These are phyloP conservation scores for Acipenser transmontanus DNA, from an alignment of 2,797 vertebrate genomes.

Conservation along the genomic window DNA sequence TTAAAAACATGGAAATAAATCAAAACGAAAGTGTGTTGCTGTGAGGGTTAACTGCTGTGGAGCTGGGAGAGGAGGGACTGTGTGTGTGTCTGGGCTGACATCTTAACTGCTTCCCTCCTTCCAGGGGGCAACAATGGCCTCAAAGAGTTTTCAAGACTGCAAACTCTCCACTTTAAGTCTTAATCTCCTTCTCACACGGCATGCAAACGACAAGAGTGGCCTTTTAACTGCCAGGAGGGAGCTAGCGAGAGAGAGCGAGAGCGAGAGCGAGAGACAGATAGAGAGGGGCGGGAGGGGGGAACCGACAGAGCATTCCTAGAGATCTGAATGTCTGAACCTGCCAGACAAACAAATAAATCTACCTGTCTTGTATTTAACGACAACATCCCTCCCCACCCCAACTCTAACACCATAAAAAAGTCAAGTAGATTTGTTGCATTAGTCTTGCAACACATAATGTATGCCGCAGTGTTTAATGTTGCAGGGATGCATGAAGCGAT, in stretches of 20 bases:
- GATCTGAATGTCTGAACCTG: neutral
- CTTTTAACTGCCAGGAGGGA: slow-evolving; percentile 9
- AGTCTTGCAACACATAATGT: too few relatives aligned
- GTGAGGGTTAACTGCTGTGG: too few relatives aligned
- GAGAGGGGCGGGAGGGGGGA: neutral
- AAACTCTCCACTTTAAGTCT: neutral
- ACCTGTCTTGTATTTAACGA: neutral
- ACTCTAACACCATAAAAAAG: too few relatives aligned
- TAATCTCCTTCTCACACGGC: slow-evolving; percentile 9
- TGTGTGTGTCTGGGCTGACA: neutral
- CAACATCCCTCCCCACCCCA: too few relatives aligned
- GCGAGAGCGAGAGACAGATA: too few relatives aligned
- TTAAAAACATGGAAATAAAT: too few relatives aligned
- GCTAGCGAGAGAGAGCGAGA: neutral
- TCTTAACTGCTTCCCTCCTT: slow-evolving; percentile 16
- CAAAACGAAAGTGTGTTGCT: too few relatives aligned
- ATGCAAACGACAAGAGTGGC: slow-evolving; percentile 9
- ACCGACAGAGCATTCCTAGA: neutral
- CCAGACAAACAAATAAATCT: neutral
- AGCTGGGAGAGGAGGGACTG: too few relatives aligned
- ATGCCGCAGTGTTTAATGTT: too few relatives aligned
- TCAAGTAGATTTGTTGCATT: too few relatives aligned
- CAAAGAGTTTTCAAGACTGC: slow-evolving; percentile 9
- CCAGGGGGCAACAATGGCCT: slow-evolving; percentile 7
- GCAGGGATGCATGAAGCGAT: too few relatives aligned